Conservation (phyloP, 2,113 vertebrate species). For the Stegostoma tigrinum region DNA sequence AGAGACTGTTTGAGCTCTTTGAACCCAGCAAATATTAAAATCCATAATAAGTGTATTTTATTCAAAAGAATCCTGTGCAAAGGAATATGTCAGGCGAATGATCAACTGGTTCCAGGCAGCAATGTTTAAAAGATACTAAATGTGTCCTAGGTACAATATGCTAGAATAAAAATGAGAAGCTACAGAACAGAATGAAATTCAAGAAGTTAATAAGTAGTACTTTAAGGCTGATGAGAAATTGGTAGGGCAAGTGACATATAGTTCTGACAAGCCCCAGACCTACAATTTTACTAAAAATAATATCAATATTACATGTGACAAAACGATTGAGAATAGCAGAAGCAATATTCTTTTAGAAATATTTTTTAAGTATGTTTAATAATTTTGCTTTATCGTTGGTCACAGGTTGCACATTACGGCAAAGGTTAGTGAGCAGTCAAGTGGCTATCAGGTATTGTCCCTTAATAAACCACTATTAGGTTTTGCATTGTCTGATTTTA, state of each 20-base stretch:
- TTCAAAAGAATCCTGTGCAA: not conserved
- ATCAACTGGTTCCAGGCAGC: not conserved
- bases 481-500: too few species aligned
- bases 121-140: not conserved
- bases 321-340: not conserved
- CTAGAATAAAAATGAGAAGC: not conserved
- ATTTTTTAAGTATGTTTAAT: not conserved
- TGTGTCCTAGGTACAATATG: not conserved
- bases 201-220: not conserved
- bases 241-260: not conserved
- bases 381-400: not conserved
- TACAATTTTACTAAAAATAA: not conserved
- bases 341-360: not conserved
- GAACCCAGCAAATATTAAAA: conserved; percentile 38
- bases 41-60: not conserved
- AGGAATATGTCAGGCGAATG: not conserved
- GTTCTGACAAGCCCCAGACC: not conserved
- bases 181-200: not conserved
- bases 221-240: not conserved
- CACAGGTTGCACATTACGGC: not conserved
- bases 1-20: conserved; percentile 50
- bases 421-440: not conserved
- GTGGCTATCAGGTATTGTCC: not conserved
- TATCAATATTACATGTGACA: not conserved
- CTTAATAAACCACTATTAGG: not conserved